Evolutionary conservation across 2,888 invertebrate genomes (phyloP), one percentile per base, ranked within the genome.

Genomic region (Himalopsyche japonica): DNA sequence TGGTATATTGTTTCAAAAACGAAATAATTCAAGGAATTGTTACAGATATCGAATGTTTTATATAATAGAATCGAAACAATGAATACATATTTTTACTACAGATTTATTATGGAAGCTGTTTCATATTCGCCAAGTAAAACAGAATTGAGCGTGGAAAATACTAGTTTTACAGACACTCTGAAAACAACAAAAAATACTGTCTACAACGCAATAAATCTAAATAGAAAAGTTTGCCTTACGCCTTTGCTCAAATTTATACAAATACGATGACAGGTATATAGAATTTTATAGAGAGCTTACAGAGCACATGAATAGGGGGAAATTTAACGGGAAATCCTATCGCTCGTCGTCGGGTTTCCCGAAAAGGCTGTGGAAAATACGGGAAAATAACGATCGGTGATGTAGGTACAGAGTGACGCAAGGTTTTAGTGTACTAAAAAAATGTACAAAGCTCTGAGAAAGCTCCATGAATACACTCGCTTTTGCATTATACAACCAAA

Each of bases 301-400:
- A 37, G 20, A n/a, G 47, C 30, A 78, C 24, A 34, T 78, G 47
- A 78, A 78, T 78, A 78, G 47, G 34, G 32, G 78, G 20, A 48
- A 48, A 79, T 79, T 79, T 79, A 30, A 79, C 47, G 79, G 48
- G 79, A 79, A 79, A 79, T 48, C 79, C 47, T 27, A 79, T 79
- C 79, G 47, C 79, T 48, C 37, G 79, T 47, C 48, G 48, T 37
- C 47, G 78, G 70, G 20, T 70, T 70, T 70, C 70, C 70, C 70
- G 70, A 70, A 70, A 70, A 70, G 24, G 27, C 70, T 70, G 30
- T 15, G 70, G 70, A 27, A 70, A 70, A 70, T 27, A 27, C 24
- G 24, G 70, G 70, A 27, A 70, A 27, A 27, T 70, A 70, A 70
- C 70, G 70, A 70, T 70, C 70, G 70, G 70, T 27, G 27, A 12